Base-by-base conservation (phyloP, 2,797 vertebrate species). In the Pteronotus mesoamericanus region DNA sequence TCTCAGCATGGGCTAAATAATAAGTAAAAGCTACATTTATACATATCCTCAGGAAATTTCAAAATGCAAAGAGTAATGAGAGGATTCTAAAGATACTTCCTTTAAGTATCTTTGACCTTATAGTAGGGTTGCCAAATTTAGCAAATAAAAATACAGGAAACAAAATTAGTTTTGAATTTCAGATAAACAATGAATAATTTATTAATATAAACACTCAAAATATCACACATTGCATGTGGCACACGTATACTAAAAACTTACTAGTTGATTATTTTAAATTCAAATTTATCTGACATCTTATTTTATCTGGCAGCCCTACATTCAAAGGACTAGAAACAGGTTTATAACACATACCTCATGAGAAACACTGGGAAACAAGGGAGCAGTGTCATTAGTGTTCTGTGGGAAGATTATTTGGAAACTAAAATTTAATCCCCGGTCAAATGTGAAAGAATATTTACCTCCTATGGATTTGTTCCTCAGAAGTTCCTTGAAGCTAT, bases 81-180 rank as follows among this genome's bases (percentile, higher is more conserved):
- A 94, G 80, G 19, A 51, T 88, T 21, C 29, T 55, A 68, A 94
- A 51, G 48, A n/a, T n/a, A n/a, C n/a, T n/a, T n/a, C n/a, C n/a
- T n/a, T n/a, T n/a, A n/a, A n/a, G n/a, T n/a, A n/a, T n/a, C n/a
- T n/a, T n/a, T 86, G 44, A 46, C 5, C 24, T 84, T 93, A 46
- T 79, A 89, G 68, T 19, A 78, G 53, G n/a, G 12, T 80, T 64
- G 16, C 12, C 19, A 93, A 19, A 89, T 82, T 85, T 86, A 94
- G 32, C 61, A 87, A 92, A 68, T 53, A 85, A 87, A 92, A 89
- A 77, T 71, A 72, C 0, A 91, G 34, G 6, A 22, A 15, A 84
- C 34, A 69, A 10, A 80, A 75, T 83, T 78, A 64, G n/a, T 71
- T 86, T 93, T 97, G 44, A 83, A 91, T 78, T 91, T 96, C 72